Percentiles rank a stretch among this genome's conserved stretches.
Conservation (phyloP, 2,888 invertebrate species). For the Conistra vaccinii region DNA sequence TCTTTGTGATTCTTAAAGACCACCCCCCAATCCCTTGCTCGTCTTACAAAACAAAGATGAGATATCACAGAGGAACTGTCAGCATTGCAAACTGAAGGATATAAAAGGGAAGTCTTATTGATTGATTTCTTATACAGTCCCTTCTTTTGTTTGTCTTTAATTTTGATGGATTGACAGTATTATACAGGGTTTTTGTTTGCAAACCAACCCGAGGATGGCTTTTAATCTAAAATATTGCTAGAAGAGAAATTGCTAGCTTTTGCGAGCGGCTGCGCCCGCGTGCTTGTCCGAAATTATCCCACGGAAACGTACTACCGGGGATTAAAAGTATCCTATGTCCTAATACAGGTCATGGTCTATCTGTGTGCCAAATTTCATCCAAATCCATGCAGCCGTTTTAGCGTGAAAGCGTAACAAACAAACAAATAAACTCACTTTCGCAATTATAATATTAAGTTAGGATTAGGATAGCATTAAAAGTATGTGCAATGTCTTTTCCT, state of each 20-base stretch:
- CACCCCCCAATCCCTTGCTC: neutral
- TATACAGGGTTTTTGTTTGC: neutral
- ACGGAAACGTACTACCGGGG: too few species aligned
- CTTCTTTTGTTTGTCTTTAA: conserved; percentile 35
- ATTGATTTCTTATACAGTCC: conserved; percentile 25
- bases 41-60: conserved; percentile 17
- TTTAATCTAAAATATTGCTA: neutral
- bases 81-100: conserved; percentile 8
- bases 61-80: conserved; percentile 6
- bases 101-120: conserved; percentile 15
- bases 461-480: too few species aligned
- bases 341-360: too few species aligned
- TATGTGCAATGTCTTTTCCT: too few species aligned
- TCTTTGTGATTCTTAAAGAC: neutral
- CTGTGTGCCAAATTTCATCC: too few species aligned
- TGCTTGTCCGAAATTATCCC: too few species aligned
- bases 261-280: too few species aligned
- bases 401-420: too few species aligned
- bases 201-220: neutral
- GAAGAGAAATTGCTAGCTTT: neutral
- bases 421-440: too few species aligned
- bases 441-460: too few species aligned
- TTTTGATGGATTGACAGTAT: conserved; percentile 33
- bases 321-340: too few species aligned
- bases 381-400: too few species aligned